These are phyloP conservation scores for Lutjanus campechanus DNA, from an alignment of 2,797 vertebrate species.

Conservation along the genomic window DNA sequence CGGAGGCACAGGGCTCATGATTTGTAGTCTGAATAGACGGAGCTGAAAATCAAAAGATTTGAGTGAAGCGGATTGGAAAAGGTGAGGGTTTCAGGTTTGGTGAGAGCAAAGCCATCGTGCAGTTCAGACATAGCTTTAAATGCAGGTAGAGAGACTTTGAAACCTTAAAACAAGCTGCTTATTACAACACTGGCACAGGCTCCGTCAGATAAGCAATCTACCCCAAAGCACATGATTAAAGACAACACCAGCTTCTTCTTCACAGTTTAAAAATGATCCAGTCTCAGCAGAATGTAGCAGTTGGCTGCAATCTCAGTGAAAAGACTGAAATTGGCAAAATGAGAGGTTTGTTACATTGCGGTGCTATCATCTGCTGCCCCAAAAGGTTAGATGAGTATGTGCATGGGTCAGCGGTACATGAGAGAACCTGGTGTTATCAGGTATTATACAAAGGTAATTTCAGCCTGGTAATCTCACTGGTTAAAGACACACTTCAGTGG, in stretches of 20 bases:
- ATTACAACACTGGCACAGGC: constrained; percentile 24
- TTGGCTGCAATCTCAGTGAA: constrained; percentile 29
- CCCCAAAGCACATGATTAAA: constrained; percentile 38
- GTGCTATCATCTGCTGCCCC: constrained; percentile 21
- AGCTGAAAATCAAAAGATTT: constrained; percentile 47
- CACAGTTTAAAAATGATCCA: constrained; percentile 14
- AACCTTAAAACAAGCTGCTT: constrained; percentile 35
- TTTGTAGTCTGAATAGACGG: constrained; percentile 50
- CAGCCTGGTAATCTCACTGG: constrained; percentile 52
- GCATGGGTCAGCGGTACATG: constrained; percentile 31
- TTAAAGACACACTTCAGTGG: constrained; percentile 69
- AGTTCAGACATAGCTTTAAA: constrained; percentile 26
- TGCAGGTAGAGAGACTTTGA: constrained; percentile 23
- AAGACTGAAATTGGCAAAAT: constrained; percentile 34
- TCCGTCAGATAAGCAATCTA: constrained; percentile 49
- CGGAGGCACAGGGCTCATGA: constrained; percentile 24
- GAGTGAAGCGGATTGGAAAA: constrained; percentile 29
- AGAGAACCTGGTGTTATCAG: constrained; percentile 50
- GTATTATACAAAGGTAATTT: constrained; percentile 64
- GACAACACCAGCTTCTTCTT: constrained; percentile 29
- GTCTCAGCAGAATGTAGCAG: constrained; percentile 5
- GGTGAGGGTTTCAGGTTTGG: constrained; percentile 36
- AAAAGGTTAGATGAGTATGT: constrained; percentile 47
- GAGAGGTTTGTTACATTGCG: background rate
- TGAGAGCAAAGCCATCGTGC: constrained; percentile 3